A percentile compares a stretch with the other conserved stretches of the same genome.
Conservation (phyloP, 1,140 invertebrate species). For the Drosophila repleta region DNA sequence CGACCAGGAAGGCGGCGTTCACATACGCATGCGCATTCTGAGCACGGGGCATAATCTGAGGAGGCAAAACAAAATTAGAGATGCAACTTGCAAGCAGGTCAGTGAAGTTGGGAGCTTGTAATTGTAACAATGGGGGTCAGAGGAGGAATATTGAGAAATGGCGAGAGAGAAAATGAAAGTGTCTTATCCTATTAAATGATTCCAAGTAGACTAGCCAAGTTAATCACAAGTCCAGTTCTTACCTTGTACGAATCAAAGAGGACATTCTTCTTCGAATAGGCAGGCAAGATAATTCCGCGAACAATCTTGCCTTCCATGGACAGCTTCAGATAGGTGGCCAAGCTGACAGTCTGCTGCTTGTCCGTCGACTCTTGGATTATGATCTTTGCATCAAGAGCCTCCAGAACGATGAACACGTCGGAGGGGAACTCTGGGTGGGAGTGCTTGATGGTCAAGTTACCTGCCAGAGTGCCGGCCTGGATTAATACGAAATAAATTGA, state of each 20-base stretch:
- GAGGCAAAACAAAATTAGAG: not conserved
- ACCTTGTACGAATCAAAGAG: conserved; percentile 86
- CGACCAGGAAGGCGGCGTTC: conserved; percentile 91
- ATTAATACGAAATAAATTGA: conserved; percentile 39
- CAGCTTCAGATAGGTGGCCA: conserved; percentile 54
- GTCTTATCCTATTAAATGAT: no score
- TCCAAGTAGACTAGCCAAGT: no score
- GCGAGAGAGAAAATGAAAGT: no score
- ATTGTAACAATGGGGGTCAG: no score
- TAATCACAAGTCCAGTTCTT: conserved; percentile 16
- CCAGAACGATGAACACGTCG: conserved; percentile 90
- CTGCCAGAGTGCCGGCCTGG: conserved; percentile 88
- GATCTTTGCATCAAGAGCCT: conserved; percentile 87
- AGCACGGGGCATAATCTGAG: conserved; percentile 90
- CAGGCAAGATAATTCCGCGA: conserved; percentile 55
- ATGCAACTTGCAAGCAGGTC: no score
- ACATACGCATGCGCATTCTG: conserved; percentile 94
- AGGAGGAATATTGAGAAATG: no score
- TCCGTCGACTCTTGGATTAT: conserved; percentile 50
- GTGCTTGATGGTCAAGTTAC: conserved; percentile 92
- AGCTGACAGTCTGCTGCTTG: conserved; percentile 46
- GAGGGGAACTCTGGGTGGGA: conserved; percentile 89
- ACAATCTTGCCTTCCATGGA: conserved; percentile 60
- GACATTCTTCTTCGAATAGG: conserved; percentile 51
- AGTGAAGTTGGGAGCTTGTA: no score